phyloP scores from a whole-genome alignment of 2,797 vertebrate species.

The Esox lucius region DNA sequence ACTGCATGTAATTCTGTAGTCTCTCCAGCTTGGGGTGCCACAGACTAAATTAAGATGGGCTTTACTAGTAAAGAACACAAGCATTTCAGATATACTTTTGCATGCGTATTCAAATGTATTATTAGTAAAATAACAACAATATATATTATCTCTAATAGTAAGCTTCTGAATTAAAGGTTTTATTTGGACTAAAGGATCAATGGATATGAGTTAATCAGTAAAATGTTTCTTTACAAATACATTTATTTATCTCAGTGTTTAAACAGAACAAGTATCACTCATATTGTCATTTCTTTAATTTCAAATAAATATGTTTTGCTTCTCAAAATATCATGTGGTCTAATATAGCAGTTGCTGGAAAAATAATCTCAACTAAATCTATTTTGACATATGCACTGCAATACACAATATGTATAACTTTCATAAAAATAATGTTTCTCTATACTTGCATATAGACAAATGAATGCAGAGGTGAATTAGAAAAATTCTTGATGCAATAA shows the following conservation, averaged over 20 bases:
- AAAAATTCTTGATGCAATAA: constrained; percentile 5
- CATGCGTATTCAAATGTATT: too few relatives aligned
- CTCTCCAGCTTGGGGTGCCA: constrained; percentile 65
- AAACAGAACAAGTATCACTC: background rate
- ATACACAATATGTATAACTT: constrained; percentile 9
- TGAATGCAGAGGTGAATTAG: constrained; percentile 24
- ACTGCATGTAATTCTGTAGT: constrained; percentile 23
- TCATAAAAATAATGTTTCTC: constrained; percentile 16
- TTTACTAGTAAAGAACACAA: background rate
- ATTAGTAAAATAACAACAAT: too few relatives aligned
- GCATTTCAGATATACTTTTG: too few relatives aligned
- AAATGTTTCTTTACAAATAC: background rate
- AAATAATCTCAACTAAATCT: constrained; percentile 1
- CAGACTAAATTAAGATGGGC: constrained; percentile 43
- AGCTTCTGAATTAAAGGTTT: too few relatives aligned
- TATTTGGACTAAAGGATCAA: too few relatives aligned
- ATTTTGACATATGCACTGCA: background rate
- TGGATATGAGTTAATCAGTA: background rate
- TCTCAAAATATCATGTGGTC: background rate
- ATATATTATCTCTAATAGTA: too few relatives aligned
- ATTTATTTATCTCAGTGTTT: background rate
- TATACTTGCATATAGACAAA: constrained; percentile 29
- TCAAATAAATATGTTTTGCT: background rate
- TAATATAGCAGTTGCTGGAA: background rate
- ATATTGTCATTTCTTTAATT: background rate